Evolutionary conservation across 2,797 vertebrate genomes (phyloP), one percentile per base, ranked within the genome.

Genomic region (Sebastes minor): DNA sequence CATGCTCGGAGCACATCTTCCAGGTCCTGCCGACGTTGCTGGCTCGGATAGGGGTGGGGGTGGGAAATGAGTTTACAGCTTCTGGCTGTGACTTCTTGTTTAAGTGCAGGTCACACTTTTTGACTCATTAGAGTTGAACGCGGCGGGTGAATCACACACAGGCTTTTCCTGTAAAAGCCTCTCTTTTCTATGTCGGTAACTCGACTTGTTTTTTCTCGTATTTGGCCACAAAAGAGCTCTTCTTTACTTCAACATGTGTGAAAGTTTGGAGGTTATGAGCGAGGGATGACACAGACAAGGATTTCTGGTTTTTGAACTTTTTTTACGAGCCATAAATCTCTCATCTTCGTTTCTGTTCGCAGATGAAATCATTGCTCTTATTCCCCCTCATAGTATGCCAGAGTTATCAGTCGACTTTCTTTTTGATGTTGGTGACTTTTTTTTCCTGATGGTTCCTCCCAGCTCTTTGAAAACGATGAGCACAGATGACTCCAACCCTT

Each of bases 21-120:
- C 90, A 94, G 92, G 93, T 94, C 93, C 92, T 94, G 93, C 91
- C 89, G 94, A 95, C 91, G 89, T 89, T 90, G 93, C 91, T 91
- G 89, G 92, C 93, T 94, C 83, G 82, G 84, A 91, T 86, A 42
- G 13, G 6, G 14, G 38, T 42, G 38, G 38, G 38, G 42, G 88
- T 73, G 89, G 92, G 86, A 91, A 94, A 92, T 94, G 93, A 95
- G 95, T 95, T 95, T 95, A 95, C 95, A 91, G 95, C 94, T 94
- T 89, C 90, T 86, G 91, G 92, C 91, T 94, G 84, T 85, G 92
- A 92, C 92, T 94, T 94, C 88, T 93, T 90, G 91, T 95, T 94
- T 94, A 92, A 95, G 92, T 93, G 91, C 91, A 91, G 94, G 93
- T 93, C 93, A 88, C 91, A 92, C 90, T 95, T 94, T 95, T 95